Percentiles rank a stretch among this genome's conserved stretches.
These are phyloP conservation scores for Halocaridina rubra DNA, from an alignment of 2,888 invertebrate species.

Conservation along the genomic window DNA sequence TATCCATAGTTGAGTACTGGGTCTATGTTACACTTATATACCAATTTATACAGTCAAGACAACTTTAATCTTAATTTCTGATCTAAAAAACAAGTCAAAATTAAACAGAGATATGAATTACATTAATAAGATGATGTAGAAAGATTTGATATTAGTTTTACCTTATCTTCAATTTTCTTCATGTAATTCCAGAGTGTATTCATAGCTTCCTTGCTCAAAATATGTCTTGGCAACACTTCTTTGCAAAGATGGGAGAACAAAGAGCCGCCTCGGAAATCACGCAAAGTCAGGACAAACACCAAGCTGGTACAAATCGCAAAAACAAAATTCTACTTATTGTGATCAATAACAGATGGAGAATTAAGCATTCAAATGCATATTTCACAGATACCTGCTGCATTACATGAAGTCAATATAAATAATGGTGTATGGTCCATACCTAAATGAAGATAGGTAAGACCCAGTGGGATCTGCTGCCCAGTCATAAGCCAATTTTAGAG, in stretches of 20 bases:
- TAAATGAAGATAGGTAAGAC: slow-evolving; percentile 40
- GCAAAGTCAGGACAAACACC: slow-evolving; percentile 71
- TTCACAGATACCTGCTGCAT: too few relatives aligned
- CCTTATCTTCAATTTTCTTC: slow-evolving; percentile 65
- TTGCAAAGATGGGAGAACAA: slow-evolving; percentile 67
- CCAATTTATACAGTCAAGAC: too few relatives aligned
- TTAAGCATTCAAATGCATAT: too few relatives aligned
- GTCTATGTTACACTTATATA: too few relatives aligned
- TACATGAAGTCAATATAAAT: too few relatives aligned
- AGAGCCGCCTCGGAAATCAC: slow-evolving; percentile 71
- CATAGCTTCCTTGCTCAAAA: slow-evolving; percentile 64
- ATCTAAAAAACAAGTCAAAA: too few relatives aligned
- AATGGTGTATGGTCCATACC: slow-evolving; percentile 13
- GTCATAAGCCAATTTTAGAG: slow-evolving; percentile 72
- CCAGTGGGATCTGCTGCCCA: slow-evolving; percentile 70
- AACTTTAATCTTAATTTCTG: too few relatives aligned
- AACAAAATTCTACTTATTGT: too few relatives aligned
- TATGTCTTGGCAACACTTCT: slow-evolving; percentile 70
- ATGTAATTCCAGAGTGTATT: slow-evolving; percentile 65
- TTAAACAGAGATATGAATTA: not conserved
- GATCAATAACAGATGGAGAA: too few relatives aligned
- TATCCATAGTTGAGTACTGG: too few relatives aligned
- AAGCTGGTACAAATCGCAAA: too few relatives aligned
- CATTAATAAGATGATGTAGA: not conserved
- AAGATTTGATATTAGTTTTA: not conserved